Conservation (phyloP, 2,113 vertebrate genomes). For the Varanus salvator region DNA sequence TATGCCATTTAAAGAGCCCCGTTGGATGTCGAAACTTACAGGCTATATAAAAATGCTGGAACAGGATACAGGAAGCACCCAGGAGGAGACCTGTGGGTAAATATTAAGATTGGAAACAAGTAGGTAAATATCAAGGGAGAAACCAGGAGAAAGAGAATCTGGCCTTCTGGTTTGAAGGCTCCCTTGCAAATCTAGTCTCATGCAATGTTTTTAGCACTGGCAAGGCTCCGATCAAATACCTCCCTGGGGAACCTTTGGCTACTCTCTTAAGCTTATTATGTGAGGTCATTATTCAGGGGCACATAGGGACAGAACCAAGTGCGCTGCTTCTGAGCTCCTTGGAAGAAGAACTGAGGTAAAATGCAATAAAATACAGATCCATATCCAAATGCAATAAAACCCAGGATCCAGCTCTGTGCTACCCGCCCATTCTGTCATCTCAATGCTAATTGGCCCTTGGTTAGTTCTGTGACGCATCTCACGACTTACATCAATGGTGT, state of each 20-base stretch:
- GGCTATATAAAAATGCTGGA: background rate
- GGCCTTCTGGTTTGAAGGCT: background rate
- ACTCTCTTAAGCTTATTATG: background rate
- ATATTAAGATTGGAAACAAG: background rate
- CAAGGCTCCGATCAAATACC: background rate
- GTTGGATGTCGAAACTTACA: background rate
- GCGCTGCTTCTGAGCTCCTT: background rate
- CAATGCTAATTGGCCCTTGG: background rate
- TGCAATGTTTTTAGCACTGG: background rate
- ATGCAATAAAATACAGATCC: background rate
- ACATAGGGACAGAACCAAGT: background rate
- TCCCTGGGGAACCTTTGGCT: background rate
- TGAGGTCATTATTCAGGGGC: background rate
- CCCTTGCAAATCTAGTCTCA: background rate
- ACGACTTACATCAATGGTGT: background rate
- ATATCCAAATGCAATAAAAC: too few relatives aligned
- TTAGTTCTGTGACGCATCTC: too few relatives aligned
- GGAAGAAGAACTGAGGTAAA: background rate
- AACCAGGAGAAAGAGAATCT: background rate
- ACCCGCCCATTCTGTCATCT: background rate
- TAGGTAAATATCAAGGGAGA: background rate
- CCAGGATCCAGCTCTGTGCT: background rate
- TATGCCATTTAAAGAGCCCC: background rate
- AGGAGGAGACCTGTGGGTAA: too few relatives aligned
- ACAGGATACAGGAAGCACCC: background rate